Base-by-base conservation (phyloP, 2,888 invertebrate genomes). In the Unio delphinus region DNA sequence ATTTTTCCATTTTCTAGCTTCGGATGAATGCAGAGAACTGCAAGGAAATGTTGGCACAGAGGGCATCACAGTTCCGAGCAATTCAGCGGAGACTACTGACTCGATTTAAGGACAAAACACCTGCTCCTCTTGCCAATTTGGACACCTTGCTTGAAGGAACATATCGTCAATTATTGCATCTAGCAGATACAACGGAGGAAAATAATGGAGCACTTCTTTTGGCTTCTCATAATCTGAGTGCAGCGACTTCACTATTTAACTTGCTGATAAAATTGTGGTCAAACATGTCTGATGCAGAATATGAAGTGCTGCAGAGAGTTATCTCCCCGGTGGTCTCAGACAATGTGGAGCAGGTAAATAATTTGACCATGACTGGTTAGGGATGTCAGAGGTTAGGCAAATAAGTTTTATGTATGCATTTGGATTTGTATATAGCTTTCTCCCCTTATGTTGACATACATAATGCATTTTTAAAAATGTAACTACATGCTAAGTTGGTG, bases 91-190 rank as follows among this genome's bases (percentile, higher is more conserved):
- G 94, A 74, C 91, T 96, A 57, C 91, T 96, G 73, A 93, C 94
- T 3, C 94, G 94, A 86, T 94, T 94, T 85, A 94, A 95, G 79
- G 95, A 95, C 70, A 93, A 94, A 85, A 95, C 94, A 66, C 94
- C 95, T 0, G 92, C 93, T 2, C 93, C 95, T 60, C 91, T 96
- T 73, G 92, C 93, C 61, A 93, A 94, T 69, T 90, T 96, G 65
- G 94, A 95, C 87, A 92, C 93, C 64, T 90, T 95, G 8, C 91
- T 95, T 84, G 93, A 93, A 72, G 94, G 94, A 73, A 94, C 95
- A 0, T 93, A 94, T 84, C 88, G 91, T 73, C 93, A 94, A 85
- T 64, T 78, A 61, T 70, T 80, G 66, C 81, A 80, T 63, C 67
- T 90, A 62, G 87, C 88, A 18, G 89, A 90, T 55, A 85, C 85